Evolutionary conservation across 2,888 invertebrate genomes (phyloP).

Genomic region (Prosapia bicincta): DNA sequence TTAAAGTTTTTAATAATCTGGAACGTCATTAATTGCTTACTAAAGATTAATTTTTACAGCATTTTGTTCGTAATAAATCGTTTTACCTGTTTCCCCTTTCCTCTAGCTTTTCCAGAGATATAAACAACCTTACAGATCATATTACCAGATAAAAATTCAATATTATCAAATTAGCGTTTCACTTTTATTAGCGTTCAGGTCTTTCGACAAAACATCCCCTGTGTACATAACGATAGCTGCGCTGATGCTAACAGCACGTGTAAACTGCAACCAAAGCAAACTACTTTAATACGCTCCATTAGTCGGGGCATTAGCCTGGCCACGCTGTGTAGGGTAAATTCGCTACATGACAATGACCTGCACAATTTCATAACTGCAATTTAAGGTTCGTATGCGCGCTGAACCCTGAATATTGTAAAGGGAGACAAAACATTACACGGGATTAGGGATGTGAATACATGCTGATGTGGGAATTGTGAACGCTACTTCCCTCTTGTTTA

Average conservation of each 20-base stretch:
- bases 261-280: not conserved
- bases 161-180: not conserved
- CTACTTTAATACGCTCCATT: not conserved
- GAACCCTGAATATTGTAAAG: not conserved
- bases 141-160: slow-evolving; percentile 2
- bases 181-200: not conserved
- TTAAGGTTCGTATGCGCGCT: not conserved
- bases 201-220: not conserved
- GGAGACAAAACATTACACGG: not conserved
- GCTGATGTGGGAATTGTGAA: not conserved
- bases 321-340: too few species aligned
- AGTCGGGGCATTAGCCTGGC: not conserved
- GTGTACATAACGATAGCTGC: not conserved
- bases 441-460: not conserved
- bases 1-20: too few species aligned
- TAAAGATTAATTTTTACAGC: too few species aligned
- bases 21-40: too few species aligned
- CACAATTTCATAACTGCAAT: not conserved
- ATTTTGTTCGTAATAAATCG: too few species aligned
- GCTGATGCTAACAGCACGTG: not conserved
- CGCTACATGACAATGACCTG: not conserved
- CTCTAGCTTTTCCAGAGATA: too few species aligned
- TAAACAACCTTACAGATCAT: too few species aligned
- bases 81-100: too few species aligned
- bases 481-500: not conserved